Evolutionary conservation across 2,113 vertebrate genomes (phyloP), one percentile per base, ranked within the genome.

Genomic region (Rhinichthys klamathensis): DNA sequence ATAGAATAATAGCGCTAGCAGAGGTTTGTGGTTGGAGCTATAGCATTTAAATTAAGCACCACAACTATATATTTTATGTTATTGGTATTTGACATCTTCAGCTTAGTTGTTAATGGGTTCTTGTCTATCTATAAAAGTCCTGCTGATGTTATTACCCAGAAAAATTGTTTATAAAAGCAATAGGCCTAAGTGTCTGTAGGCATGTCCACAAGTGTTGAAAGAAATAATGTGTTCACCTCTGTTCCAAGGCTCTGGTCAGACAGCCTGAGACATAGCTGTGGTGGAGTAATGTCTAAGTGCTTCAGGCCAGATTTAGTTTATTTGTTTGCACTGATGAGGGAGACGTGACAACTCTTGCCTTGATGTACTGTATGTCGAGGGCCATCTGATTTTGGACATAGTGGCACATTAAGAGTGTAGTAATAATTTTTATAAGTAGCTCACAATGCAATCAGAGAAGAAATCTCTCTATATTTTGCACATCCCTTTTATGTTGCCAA

Each of bases 261-360:
- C 92, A 63, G 90, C 27, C 49, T 76, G 30, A 76, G 74, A 76
- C 86, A 95, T 95, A 94, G 89, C 92, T 95, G 95, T 93, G 94
- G 94, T 91, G 87, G 91, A 89, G 90, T 84, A 60, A 89, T 88
- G 90, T 91, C 90, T 87, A 80, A 89, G 90, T 85, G 85, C 89
- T 87, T 90, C 87, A 88, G 92, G 92, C 92, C 87, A 85, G 89
- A 91, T 90, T 93, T 93, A 94, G 92, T 95, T 93, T 94, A 94
- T 91, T 86, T 70, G 93, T 94, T 94, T 94, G 90, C 90, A 90
- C 90, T 90, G 86, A 60, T 85, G 88, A 70, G 82, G 86, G 88
- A 93, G 92, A 93, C 92, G 78, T 90, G 91, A 93, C 91, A 89
- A 84, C 88, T 91, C 91, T 91, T 90, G 92, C 91, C 91, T 91